Conservation (phyloP, 1,140 invertebrate genomes). For the Heliconius melpomene region DNA sequence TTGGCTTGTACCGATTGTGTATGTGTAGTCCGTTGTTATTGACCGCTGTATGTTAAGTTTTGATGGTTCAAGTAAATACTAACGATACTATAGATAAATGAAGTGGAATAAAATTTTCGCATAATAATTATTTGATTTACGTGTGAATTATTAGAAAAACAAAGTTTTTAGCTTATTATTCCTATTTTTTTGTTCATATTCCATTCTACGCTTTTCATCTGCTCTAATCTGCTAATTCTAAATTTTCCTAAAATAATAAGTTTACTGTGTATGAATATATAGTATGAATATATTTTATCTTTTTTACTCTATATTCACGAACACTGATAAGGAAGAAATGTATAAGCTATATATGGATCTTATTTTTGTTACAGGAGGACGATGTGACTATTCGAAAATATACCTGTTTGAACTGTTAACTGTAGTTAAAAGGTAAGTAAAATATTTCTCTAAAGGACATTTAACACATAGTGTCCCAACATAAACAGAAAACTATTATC, state of each 20-base stretch:
- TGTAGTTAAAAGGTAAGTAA: neutral
- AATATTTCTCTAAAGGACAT: neutral
- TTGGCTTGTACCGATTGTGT: neutral
- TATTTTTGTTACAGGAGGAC: conserved; percentile 18
- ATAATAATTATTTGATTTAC: too few species aligned
- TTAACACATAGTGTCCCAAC: too few species aligned
- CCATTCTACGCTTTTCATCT: neutral
- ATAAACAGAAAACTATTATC: too few species aligned
- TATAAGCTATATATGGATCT: too few species aligned
- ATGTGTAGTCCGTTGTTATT: neutral
- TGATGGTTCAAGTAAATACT: neutral
- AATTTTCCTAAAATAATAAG: too few species aligned
- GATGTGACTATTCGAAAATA: conserved; percentile 6
- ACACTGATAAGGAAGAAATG: neutral
- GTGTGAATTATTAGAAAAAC: neutral
- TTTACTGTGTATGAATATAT: too few species aligned
- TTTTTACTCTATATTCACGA: neutral
- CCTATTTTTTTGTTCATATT: too few species aligned
- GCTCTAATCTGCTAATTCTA: too few species aligned
- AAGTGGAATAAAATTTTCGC: too few species aligned
- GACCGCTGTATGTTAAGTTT: neutral
- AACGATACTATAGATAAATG: neutral
- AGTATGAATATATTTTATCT: too few species aligned
- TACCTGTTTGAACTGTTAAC: neutral
- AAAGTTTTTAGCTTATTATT: too few species aligned